These are phyloP conservation scores for Corynorhinus townsendii DNA, from an alignment of 2,113 vertebrate genomes.

Conservation along the genomic window DNA sequence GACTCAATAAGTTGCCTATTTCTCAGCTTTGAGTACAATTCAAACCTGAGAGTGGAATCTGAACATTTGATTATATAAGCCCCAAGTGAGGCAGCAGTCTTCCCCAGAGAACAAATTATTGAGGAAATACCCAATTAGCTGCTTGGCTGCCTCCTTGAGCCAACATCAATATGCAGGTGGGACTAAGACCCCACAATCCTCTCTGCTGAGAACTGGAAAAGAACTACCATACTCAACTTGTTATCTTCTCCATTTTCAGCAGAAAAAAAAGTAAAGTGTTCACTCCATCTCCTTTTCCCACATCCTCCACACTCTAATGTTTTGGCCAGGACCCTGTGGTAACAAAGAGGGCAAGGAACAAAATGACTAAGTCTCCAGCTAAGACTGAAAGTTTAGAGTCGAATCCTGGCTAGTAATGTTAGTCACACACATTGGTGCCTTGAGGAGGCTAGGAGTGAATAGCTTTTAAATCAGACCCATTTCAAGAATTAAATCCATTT, in stretches of 20 bases:
- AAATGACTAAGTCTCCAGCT: not conserved
- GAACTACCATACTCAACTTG: not conserved
- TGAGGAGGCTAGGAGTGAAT: constrained; percentile 48
- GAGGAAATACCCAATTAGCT: not conserved
- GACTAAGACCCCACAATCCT: constrained; percentile 7
- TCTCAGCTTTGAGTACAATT: not conserved
- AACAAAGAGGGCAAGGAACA: constrained; percentile 5
- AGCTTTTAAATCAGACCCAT: constrained; percentile 73
- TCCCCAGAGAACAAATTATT: constrained; percentile 5
- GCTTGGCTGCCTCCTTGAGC: not conserved
- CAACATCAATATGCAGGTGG: not conserved
- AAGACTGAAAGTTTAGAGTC: constrained; percentile 62
- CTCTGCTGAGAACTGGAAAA: not conserved
- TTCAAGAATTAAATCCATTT: constrained; percentile 66
- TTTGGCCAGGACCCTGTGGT: not conserved
- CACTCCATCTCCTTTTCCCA: not conserved
- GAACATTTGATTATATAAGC: not conserved
- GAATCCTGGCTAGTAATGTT: constrained; percentile 55
- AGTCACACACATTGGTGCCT: constrained; percentile 65
- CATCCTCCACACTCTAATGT: not conserved
- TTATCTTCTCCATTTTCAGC: not conserved
- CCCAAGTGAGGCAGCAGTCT: not conserved
- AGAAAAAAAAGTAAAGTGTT: not conserved
- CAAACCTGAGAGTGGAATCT: not conserved
- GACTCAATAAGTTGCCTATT: not conserved